phyloP scores from a whole-genome alignment of 2,888 invertebrate genomes.

The Ptychoptera contaminata region DNA sequence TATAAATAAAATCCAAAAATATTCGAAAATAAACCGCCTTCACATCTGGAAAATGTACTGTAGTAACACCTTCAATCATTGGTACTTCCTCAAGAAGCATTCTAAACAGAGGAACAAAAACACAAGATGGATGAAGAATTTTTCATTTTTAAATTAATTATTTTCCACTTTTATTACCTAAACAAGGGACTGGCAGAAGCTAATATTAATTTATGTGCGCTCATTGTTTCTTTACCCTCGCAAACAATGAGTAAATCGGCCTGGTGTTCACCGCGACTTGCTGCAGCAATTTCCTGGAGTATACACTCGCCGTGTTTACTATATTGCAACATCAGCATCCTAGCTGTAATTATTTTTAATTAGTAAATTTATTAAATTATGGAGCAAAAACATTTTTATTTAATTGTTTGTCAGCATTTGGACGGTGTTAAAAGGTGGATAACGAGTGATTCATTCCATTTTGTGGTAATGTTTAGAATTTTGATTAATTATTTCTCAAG shows the following conservation, averaged over 20 bases:
- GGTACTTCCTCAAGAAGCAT: constrained; percentile 58
- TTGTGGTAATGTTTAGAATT: too few relatives aligned
- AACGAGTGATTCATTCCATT: too few relatives aligned
- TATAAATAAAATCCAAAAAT: constrained; percentile 70
- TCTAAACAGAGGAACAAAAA: constrained; percentile 42
- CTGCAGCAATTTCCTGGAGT: constrained; percentile 77
- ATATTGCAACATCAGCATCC: constrained; percentile 75
- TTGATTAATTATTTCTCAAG: too few relatives aligned
- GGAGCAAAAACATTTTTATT: too few relatives aligned
- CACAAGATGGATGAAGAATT: neutral
- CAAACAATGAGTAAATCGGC: constrained; percentile 76
- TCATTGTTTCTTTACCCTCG: constrained; percentile 65
- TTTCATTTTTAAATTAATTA: neutral
- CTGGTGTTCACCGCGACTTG: constrained; percentile 73
- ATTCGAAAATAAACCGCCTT: constrained; percentile 64
- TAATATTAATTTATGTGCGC: constrained; percentile 72
- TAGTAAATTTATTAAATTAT: too few relatives aligned
- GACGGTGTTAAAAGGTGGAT: too few relatives aligned
- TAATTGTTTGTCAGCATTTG: too few relatives aligned
- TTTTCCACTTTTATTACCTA: constrained; percentile 33
- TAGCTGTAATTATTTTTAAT: too few relatives aligned
- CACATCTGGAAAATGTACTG: constrained; percentile 73
- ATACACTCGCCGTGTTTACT: constrained; percentile 88
- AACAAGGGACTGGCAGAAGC: constrained; percentile 77
- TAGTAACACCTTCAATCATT: constrained; percentile 51